Evolutionary conservation across 2,888 invertebrate species (phyloP), one percentile per base, ranked within the genome.

Genomic region (Eulithis prunata): DNA sequence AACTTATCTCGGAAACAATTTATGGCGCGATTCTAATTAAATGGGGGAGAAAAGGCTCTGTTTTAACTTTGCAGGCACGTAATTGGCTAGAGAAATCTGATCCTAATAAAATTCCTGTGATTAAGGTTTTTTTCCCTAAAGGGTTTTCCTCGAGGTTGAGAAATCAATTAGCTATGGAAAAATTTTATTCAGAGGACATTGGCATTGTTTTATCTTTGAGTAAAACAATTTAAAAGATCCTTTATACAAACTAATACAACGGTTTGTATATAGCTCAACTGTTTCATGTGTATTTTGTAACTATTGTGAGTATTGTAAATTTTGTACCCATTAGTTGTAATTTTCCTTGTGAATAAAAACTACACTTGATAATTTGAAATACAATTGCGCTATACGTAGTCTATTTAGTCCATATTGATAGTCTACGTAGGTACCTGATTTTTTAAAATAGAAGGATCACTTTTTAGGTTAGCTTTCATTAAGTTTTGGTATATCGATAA

Each of bases 21-120:
- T 66, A 66, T 67, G 57, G 66, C 52, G 68, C 66, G 67, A 66
- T 70, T 71, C 68, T 65, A 70, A 74, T 66, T 69, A 66, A 66
- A 66, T 57, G 36, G 43, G 63, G 63, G 68, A 63, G 68, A 70
- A 64, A 65, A 57, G 55, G 69, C 59, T 61, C 54, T 64, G 63
- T 68, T 67, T 65, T 69, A 68, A 69, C 68, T 66, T 57, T 47
- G 55, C 57, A 62, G 69, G 57, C 64, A 61, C 64, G 57, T 64
- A 64, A 68, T 67, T 68, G 67, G 53, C 57, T 68, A 68, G 64
- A 57, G 64, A 68, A 68, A 68, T 57, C 68, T 61, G 57, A 61
- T 57, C 54, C 62, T 60, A 55, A 65, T 64, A 66, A 66, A 61
- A 69, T 69, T 66, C 57, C 45, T 57, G 53, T 51, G 45, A 59